These are phyloP conservation scores for Holacanthus passer DNA, from an alignment of 2,113 vertebrate species.

Conservation along the genomic window DNA sequence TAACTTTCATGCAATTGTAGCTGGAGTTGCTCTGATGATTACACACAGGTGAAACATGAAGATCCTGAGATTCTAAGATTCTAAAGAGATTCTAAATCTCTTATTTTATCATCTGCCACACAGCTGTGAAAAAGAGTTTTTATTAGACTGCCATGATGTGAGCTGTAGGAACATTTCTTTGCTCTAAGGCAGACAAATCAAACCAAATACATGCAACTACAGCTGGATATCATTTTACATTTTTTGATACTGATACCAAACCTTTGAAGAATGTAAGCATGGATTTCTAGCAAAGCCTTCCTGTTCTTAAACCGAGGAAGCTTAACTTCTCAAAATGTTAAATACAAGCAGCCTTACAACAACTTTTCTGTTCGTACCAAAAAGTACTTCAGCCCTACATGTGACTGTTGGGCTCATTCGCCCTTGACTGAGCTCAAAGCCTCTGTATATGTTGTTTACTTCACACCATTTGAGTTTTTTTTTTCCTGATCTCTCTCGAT, in stretches of 20 bases:
- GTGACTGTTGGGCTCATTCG: neutral
- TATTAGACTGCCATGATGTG: neutral
- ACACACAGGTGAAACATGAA: neutral
- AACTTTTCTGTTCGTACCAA: neutral
- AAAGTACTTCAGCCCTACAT: neutral
- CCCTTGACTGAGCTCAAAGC: constrained; percentile 30
- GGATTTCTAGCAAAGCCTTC: neutral
- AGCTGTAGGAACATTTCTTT: neutral
- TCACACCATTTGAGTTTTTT: neutral
- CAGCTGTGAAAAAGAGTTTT: neutral
- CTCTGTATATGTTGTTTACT: constrained; percentile 11
- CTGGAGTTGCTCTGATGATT: neutral
- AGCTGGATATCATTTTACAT: neutral
- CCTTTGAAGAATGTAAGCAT: neutral
- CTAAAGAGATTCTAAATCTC: neutral
- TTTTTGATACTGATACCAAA: neutral
- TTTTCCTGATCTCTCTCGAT: constrained; percentile 16
- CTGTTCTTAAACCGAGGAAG: neutral
- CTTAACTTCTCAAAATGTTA: neutral
- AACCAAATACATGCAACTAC: neutral
- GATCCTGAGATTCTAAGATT: neutral
- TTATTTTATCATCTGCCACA: neutral
- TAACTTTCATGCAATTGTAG: too few relatives aligned
- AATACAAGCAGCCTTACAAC: neutral
- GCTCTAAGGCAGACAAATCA: neutral